These are phyloP conservation scores for Rhipidura dahli DNA, from an alignment of 2,113 vertebrate species.

Conservation along the genomic window DNA sequence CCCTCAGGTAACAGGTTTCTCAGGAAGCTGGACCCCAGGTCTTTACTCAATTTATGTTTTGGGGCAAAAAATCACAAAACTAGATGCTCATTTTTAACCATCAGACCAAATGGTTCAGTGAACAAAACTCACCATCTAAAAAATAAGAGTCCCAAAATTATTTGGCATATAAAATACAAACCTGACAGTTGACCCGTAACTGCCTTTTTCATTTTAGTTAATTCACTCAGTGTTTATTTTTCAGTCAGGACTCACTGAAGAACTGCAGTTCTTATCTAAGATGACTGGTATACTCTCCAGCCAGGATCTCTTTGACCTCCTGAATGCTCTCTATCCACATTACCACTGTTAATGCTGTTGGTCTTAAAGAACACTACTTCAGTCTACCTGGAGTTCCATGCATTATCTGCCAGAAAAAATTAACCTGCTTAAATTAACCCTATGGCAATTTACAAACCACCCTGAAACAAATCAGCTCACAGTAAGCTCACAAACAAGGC, in stretches of 20 bases:
- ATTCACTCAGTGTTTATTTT: not conserved
- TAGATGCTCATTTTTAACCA: not conserved
- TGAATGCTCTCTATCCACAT: not conserved
- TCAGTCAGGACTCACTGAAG: not conserved
- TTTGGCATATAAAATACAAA: not conserved
- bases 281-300: not conserved
- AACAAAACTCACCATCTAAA: not conserved
- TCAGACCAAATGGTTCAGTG: not conserved
- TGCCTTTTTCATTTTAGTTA: not conserved
- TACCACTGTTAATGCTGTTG: not conserved
- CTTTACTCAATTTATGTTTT: not conserved
- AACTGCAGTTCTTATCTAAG: not conserved
- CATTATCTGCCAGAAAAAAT: not conserved
- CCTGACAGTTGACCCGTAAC: not conserved
- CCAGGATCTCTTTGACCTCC: not conserved
- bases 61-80: not conserved
- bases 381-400: not conserved
- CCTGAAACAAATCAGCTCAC: not conserved
- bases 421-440: not conserved
- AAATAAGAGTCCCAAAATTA: not conserved
- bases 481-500: not conserved
- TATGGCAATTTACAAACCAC: not conserved
- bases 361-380: not conserved
- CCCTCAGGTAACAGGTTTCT: not conserved
- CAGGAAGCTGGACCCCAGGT: not conserved